phyloP scores from a whole-genome alignment of 2,888 invertebrate species.

The Theodoxus fluviatilis region DNA sequence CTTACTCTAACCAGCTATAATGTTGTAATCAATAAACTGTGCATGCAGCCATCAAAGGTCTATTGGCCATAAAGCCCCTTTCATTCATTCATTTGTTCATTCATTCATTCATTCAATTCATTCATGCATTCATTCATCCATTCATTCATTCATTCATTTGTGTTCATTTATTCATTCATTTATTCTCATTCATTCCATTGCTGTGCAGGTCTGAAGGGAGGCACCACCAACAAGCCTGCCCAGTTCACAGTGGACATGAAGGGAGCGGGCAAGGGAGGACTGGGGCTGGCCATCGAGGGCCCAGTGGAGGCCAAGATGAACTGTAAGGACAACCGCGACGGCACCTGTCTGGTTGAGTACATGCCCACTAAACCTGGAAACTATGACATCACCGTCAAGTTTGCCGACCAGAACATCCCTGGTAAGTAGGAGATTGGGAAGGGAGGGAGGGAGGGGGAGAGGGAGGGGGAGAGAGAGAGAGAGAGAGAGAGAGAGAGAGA shows the following conservation, averaged over 20 bases:
- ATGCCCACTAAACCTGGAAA: constrained; percentile 72
- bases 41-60: too few relatives aligned
- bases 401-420: constrained; percentile 83
- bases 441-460: neutral
- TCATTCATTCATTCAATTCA: too few relatives aligned
- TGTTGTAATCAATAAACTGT: too few relatives aligned
- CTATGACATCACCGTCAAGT: constrained; percentile 83
- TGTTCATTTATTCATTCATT: too few relatives aligned
- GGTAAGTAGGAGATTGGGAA: constrained; percentile 52
- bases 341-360: constrained; percentile 85
- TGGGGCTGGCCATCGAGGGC: constrained; percentile 84
- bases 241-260: constrained; percentile 83
- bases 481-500: too few relatives aligned
- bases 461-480: too few relatives aligned
- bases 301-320: constrained; percentile 80
- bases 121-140: too few relatives aligned
- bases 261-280: constrained; percentile 72
- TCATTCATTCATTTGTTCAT: too few relatives aligned
- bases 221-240: constrained; percentile 75
- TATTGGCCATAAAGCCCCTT: too few relatives aligned
- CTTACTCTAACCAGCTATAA: too few relatives aligned
- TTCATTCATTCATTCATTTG: too few relatives aligned
- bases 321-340: constrained; percentile 84
- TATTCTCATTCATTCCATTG: too few relatives aligned
- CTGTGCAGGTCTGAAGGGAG: constrained; percentile 75